These are phyloP conservation scores for Cataglyphis albicans DNA, from an alignment of 2,888 invertebrate species.

Conservation along the genomic window DNA sequence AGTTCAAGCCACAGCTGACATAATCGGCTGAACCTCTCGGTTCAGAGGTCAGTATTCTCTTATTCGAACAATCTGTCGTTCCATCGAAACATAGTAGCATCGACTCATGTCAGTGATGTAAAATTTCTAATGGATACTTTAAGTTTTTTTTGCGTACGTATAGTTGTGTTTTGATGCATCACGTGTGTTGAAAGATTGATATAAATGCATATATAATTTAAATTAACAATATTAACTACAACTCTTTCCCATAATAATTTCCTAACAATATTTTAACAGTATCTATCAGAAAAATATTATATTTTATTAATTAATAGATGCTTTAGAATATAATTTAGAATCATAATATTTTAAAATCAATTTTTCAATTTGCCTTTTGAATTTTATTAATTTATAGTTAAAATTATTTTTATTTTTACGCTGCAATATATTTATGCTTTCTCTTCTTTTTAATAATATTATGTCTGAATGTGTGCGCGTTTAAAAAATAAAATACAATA, in stretches of 20 bases:
- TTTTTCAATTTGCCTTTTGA: conserved; percentile 10
- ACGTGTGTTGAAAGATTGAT: background rate
- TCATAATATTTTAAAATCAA: background rate
- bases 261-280: background rate
- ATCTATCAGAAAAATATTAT: background rate
- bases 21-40: conserved; percentile 62
- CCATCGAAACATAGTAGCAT: conserved; percentile 5
- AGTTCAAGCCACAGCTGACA: conserved; percentile 55
- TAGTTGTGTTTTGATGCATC: background rate
- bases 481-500: background rate
- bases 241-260: background rate
- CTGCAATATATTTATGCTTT: background rate
- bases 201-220: background rate
- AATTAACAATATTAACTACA: background rate
- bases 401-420: background rate
- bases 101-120: background rate
- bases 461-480: background rate
- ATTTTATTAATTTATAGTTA: background rate
- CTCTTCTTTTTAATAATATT: background rate
- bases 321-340: background rate
- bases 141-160: background rate
- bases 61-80: conserved; percentile 12
- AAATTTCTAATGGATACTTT: background rate
- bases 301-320: background rate
- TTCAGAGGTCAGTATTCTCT: conserved; percentile 62